A percentile compares a stretch with the other conserved stretches of the same genome.
These are phyloP conservation scores for Ferrisia virgata DNA, from an alignment of 2,888 invertebrate species.

Conservation along the genomic window DNA sequence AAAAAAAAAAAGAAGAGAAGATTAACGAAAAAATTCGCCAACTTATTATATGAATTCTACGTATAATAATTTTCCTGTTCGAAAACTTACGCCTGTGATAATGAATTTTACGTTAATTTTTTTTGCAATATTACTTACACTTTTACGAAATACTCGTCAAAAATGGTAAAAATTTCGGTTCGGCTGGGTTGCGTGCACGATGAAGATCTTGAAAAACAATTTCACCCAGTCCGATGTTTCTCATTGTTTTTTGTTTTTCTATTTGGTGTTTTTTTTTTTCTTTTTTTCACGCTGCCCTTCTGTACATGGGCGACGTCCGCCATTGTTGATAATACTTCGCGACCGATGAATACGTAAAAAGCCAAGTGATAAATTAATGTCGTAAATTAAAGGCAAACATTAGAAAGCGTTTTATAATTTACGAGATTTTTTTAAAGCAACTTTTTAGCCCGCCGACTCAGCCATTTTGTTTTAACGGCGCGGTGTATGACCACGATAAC, in stretches of 20 bases:
- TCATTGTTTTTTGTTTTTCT: background rate
- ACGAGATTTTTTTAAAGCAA: background rate
- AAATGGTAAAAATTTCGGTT: background rate
- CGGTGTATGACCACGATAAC: background rate
- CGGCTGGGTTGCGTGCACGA: background rate
- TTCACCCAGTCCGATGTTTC: background rate
- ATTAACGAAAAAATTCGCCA: background rate
- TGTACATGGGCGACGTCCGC: background rate
- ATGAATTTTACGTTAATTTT: conserved; percentile 42
- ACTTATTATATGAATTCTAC: too few relatives aligned
- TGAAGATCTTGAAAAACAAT: background rate
- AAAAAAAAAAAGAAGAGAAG: background rate
- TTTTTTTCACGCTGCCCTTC: background rate
- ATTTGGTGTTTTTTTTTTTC: background rate
- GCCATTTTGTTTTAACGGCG: conserved; percentile 5
- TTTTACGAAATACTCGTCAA: conserved; percentile 18
- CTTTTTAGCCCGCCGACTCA: background rate
- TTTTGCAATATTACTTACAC: too few relatives aligned
- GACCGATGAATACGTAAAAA: conserved; percentile 3
- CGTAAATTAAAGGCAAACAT: conserved; percentile 26
- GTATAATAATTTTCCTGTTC: conserved; percentile 23
- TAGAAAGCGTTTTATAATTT: conserved; percentile 31
- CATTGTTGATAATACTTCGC: conserved; percentile 13
- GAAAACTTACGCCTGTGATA: conserved; percentile 45
- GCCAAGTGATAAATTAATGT: conserved; percentile 21